Evolutionary conservation across 2,797 vertebrate species (phyloP).

Genomic region (Xenopus petersii): DNA sequence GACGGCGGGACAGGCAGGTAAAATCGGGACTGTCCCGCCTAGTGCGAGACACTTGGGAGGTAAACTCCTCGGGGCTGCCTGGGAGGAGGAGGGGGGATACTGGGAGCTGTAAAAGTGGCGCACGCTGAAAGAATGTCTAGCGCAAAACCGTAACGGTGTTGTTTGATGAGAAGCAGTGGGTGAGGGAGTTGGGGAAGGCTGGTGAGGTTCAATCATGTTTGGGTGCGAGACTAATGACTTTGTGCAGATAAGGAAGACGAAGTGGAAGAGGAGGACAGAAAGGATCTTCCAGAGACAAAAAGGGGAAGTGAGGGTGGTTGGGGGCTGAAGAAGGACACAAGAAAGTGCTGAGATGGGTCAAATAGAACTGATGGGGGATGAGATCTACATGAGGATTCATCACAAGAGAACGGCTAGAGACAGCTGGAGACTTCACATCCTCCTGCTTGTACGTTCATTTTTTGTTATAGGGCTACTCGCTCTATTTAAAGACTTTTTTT

Average conservation of each 20-base stretch:
- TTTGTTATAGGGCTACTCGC: too few relatives aligned
- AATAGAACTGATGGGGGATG: not conserved
- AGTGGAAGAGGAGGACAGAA: too few relatives aligned
- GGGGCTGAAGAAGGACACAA: not conserved
- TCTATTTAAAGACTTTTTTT: too few relatives aligned
- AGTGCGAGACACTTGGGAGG: too few relatives aligned
- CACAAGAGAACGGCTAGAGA: too few relatives aligned
- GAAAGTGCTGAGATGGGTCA: conserved; percentile 1
- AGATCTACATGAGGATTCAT: not conserved
- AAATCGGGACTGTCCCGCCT: too few relatives aligned
- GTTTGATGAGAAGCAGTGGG: not conserved
- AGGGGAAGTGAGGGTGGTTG: not conserved
- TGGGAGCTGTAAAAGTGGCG: not conserved
- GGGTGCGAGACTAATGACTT: not conserved
- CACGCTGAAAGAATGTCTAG: not conserved
- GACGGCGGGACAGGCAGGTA: too few relatives aligned
- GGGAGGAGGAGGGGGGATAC: not conserved
- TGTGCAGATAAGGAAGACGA: too few relatives aligned
- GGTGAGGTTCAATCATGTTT: not conserved
- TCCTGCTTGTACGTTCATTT: too few relatives aligned
- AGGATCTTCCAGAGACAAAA: not conserved
- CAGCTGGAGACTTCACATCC: too few relatives aligned
- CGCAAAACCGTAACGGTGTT: not conserved
- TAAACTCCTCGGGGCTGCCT: not conserved
- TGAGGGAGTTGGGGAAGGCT: not conserved